Evolutionary conservation across 2,113 vertebrate genomes (phyloP), one percentile per base, ranked within the genome.

Genomic region (Abramis brama): DNA sequence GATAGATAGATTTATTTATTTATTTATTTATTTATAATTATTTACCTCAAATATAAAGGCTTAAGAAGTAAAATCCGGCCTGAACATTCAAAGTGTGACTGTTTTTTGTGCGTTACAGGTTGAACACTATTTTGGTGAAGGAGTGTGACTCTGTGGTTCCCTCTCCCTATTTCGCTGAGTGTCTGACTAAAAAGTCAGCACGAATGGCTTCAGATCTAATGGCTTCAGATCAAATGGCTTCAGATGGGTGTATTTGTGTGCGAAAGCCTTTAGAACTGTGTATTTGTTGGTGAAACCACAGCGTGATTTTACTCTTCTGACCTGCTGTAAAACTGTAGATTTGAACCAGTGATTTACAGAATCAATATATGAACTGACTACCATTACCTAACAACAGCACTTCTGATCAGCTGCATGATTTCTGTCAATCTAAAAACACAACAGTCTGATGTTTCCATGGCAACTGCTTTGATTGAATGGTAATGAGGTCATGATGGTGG

Each of bases 371-470:
- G 7, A 43, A 39, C 27, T 27, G 27, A 39, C 39, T 39, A 39
- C 39, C 39, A 1, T 50, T 13, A 15, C 13, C 12, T 50, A n/a
- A 13, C 11, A 75, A 33, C 36, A 70, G 6, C 13, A 25, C 9
- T 11, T 62, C n/a, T 23, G 68, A 71, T 23, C 36, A 68, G 71
- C 39, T 7, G 11, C 23, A 45, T 25, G 23, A n/a, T 62, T 62
- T 25, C 75, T 36, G 27, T 78, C 50, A 27, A 47, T 76, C 50
- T 76, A 52, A 76, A 76, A 76, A 2, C 73, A 73, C 21, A 74
- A 30, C 27, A 33, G 47, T 36, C 8, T 6, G 17, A 57, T 57
- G 50, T 23, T 57, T 21, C 17, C 17, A 57, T 55, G 10, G 50
- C 9, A 55, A 12, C 19, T 23, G 70, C 71, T 45, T 45, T 15